Evolutionary conservation across 2,888 invertebrate species (phyloP), one percentile per base, ranked within the genome.

Genomic region (Megaustenia siamemsis): DNA sequence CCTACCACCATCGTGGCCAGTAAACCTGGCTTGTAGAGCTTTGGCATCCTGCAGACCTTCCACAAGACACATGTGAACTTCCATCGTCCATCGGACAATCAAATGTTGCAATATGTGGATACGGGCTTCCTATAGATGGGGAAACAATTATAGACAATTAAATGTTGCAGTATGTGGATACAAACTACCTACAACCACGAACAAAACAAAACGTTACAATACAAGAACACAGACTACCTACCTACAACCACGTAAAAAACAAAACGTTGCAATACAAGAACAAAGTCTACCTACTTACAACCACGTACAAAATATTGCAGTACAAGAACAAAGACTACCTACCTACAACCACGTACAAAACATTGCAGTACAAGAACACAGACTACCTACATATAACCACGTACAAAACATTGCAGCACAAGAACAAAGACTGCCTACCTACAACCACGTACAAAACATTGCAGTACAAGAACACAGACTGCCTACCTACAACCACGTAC

Each of bases 21-120:
- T 76, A n/a, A 85, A 84, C 43, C 87, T 88, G 21, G 77, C 53
- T 24, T 77, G 40, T 35, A 92, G 85, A 63, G 90, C 88, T 8
- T 86, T 87, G 38, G 89, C 81, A 80, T 93, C 92, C 40, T 91
- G 90, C 15, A 92, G 79, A 1, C 88, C 90, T 82, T 91, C 90
- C 53, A 90, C 89, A 0, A 93, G 86, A 87, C 92, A 92, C 91
- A 92, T 90, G 88, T 93, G 93, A 83, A 90, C 88, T 56, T 90
- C 86, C n/a, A 92, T 90, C 45, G 88, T 90, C 93, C 93, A 93
- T 45, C 88, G 86, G 63, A 92, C 84, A 10, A 86, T 88, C 76
- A 92, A 78, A 82, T 90, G 89, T 71, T 92, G 91, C 28, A 88
- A 69, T 15, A 93, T 78, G 75, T 90, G 90, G 3, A 92, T 87